Evolutionary conservation across 64 coral and sea anemone genomes (phyloP), one percentile per base, ranked within the genome.

Genomic region (Montipora foliosa): DNA sequence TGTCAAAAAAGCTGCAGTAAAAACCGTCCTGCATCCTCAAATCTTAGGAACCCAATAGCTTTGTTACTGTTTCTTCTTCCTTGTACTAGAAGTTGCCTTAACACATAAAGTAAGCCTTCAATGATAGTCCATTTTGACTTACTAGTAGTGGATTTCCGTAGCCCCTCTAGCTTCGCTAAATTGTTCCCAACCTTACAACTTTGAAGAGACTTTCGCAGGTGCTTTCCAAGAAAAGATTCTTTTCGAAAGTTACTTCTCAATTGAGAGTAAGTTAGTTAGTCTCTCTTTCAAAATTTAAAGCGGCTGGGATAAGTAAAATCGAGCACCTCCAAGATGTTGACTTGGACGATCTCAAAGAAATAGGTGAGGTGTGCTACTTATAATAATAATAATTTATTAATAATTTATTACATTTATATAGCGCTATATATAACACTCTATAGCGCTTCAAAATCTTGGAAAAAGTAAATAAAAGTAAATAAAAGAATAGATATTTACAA

Each of bases 1-100:
- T n/a, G n/a, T 93, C 76, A 78, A 93, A 79, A 37, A 93, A 93
- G 76, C 81, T 72, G 76, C 91, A 93, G 77, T 88, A 93, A 79
- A 93, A 17, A n/a, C 83, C 91, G 80, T 93, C 87, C 17, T n/a
- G 83, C 91, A 79, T 93, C 81, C 86, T 87, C 75, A 72, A 93
- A 93, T 87, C 75, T 78, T 60, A 93, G 25, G 68, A 79, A 87
- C 57, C 91, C 91, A 70, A 91, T 22, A 78, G 91, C 91, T 88
- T 87, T 93, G 55, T 79, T 48, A 5, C n/a, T 25, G 68, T 75
- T 22, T 48, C 29, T 88, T 46, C 69, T n/a, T n/a, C n/a, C 68
- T 88, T 88, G 64, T 45, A 68, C 85, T 46, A 74, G 17, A 19
- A 88, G 85, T 70, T 83, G 52, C 49, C 50, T 83, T 60, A 83